Conservation (phyloP, 2,888 invertebrate genomes). For the Rhogogaster chlorosoma region DNA sequence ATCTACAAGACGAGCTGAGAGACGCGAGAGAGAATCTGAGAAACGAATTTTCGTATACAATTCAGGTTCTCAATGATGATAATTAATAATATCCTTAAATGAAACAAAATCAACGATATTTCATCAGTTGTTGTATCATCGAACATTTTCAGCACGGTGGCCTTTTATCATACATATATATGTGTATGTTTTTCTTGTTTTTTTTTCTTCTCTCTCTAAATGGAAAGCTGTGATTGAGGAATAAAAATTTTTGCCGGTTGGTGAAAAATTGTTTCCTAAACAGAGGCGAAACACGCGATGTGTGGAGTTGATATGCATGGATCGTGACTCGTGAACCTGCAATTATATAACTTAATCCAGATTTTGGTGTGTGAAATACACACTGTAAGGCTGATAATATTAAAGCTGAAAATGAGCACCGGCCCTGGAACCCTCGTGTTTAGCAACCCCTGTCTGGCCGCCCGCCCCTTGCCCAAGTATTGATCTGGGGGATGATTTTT, state of each 20-base stretch:
- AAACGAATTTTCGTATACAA: not conserved
- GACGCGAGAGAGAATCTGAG: not conserved
- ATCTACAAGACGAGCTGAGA: not conserved
- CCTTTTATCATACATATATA: not conserved
- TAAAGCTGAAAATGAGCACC: slow-evolving; percentile 49
- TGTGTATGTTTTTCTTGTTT: not conserved
- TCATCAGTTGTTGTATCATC: too few relatives aligned
- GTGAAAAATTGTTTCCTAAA: not conserved
- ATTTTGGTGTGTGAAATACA: slow-evolving; percentile 2
- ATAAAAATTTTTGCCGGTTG: not conserved
- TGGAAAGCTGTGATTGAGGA: not conserved
- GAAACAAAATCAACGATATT: not conserved
- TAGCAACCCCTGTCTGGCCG: slow-evolving; percentile 64
- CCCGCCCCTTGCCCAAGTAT: slow-evolving; percentile 63
- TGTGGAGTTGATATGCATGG: not conserved
- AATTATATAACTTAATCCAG: slow-evolving; percentile 3
- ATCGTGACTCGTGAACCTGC: slow-evolving; percentile 18
- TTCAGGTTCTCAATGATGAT: not conserved
- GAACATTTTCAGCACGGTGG: not conserved
- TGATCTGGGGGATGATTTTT: slow-evolving; percentile 73
- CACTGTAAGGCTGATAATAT: slow-evolving; percentile 17
- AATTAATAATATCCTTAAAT: not conserved
- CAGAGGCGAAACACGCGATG: not conserved
- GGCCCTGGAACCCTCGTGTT: slow-evolving; percentile 55
- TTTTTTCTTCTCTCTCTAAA: not conserved